Evolutionary conservation across 1,140 invertebrate species (phyloP).

Genomic region (Orchesella cincta): DNA sequence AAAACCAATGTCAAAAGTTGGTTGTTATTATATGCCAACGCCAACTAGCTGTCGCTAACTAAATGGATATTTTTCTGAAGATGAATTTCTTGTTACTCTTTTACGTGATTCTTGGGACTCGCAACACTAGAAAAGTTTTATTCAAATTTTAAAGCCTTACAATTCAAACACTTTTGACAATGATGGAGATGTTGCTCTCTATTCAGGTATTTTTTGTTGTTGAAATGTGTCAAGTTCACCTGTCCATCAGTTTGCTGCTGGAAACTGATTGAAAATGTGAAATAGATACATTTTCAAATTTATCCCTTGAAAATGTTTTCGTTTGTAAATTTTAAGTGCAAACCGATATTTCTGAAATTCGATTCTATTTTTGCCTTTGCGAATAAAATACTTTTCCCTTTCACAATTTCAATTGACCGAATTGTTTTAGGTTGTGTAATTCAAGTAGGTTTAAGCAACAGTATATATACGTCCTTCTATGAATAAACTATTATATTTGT

Average conservation of each 20-base stretch:
- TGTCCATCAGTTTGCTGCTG: not conserved
- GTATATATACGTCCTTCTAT: too few relatives aligned
- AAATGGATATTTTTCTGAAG: not conserved
- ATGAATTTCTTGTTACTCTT: not conserved
- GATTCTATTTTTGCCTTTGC: not conserved
- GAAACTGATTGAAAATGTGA: not conserved
- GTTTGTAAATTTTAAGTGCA: not conserved
- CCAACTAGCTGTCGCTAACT: not conserved
- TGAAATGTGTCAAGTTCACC: constrained; percentile 12
- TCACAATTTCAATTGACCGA: too few relatives aligned
- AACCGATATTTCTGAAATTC: not conserved
- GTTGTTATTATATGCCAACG: too few relatives aligned
- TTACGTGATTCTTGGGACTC: too few relatives aligned
- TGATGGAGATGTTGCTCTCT: constrained; percentile 25
- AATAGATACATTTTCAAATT: not conserved
- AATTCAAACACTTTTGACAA: constrained; percentile 26
- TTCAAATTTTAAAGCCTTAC: too few relatives aligned
- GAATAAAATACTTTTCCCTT: too few relatives aligned
- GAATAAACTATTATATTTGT: too few relatives aligned
- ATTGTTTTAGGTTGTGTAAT: too few relatives aligned
- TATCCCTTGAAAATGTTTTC: too few relatives aligned
- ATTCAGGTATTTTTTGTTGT: constrained; percentile 12
- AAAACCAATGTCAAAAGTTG: too few relatives aligned
- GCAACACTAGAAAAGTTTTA: too few relatives aligned
- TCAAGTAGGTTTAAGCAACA: too few relatives aligned